Evolutionary conservation across 2,113 vertebrate species (phyloP), one percentile per base, ranked within the genome.

Genomic region (Columba livia): DNA sequence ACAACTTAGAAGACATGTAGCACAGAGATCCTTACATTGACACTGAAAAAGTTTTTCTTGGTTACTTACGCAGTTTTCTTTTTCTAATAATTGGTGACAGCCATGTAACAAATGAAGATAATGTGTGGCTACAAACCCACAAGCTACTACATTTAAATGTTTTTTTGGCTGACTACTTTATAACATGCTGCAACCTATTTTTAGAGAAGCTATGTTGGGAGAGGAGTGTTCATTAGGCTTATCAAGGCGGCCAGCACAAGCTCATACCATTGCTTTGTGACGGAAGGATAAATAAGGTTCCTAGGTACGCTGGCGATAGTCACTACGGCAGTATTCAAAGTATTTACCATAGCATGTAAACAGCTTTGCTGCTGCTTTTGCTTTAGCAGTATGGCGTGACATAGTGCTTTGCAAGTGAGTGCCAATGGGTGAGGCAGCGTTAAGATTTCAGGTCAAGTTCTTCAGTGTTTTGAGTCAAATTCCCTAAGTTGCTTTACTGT

Each of bases 1-100:
- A 8, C 15, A 8, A 11, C 20, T 48, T 50, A 26, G 32, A 74
- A 65, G 26, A n/a, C 17, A 26, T 0, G 0, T 47, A 34, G 54
- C 62, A 36, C 54, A 13, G 69, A 47, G 51, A 53, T 70, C 44
- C n/a, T 20, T 72, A 16, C 13, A 34, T 4, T 5, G 34, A 21
- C 21, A 16, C 13, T 50, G 29, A 15, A 32, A 31, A 85, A 28
- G 16, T 21, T 66, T 82, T 81, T 3, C 2, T 66, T 73, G 23
- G 12, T 36, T 69, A 31, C 25, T 67, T 54, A 48, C 0, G 0
- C 1, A 2, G 6, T 16, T 73, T 90, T 60, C 4, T 81, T 15
- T 69, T 47, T 78, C 84, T 28, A 72, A 34, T 91, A 23, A 5
- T 16, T 28, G 31, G 31, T 79, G 69, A 20, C 53, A 70, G 19